Conservation (phyloP, 2,797 vertebrate genomes). For the Acrossocheilus fasciatus region DNA sequence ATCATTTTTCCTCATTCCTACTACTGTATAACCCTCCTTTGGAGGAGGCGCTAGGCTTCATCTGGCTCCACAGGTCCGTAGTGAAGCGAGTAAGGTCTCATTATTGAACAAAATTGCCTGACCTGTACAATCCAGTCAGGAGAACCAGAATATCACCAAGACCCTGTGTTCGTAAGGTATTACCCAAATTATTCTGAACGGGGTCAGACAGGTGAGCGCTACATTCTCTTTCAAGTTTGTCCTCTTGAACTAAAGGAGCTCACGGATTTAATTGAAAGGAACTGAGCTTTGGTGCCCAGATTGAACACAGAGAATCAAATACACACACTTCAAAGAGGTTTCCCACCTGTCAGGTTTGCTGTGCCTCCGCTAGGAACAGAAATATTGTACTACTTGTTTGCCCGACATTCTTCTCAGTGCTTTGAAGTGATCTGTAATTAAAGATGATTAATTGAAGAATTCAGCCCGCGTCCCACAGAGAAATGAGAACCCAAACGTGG, state of each 20-base stretch:
- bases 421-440: conserved; percentile 66
- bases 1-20: neutral
- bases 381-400: conserved; percentile 55
- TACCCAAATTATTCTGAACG: conserved; percentile 39
- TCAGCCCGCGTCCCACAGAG: conserved; percentile 33
- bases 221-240: conserved; percentile 48
- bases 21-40: neutral
- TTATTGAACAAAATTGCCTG: conserved; percentile 37
- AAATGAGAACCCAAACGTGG: conserved; percentile 24
- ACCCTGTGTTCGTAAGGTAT: conserved; percentile 18
- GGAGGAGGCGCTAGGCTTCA: neutral
- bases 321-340: conserved; percentile 32
- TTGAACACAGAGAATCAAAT: conserved; percentile 8
- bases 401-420: conserved; percentile 37
- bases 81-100: conserved; percentile 20
- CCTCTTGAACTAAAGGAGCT: conserved; percentile 47
- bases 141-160: conserved; percentile 25
- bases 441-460: conserved; percentile 49
- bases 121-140: conserved; percentile 6
- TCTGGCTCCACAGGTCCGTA: neutral
- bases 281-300: conserved; percentile 32
- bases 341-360: conserved; percentile 17
- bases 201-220: conserved; percentile 42
- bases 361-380: conserved; percentile 26
- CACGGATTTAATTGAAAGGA: conserved; percentile 53